Evolutionary conservation across 1,140 invertebrate genomes (phyloP), one percentile per base, ranked within the genome.

Genomic region (Oryzaephilus surinamensis): DNA sequence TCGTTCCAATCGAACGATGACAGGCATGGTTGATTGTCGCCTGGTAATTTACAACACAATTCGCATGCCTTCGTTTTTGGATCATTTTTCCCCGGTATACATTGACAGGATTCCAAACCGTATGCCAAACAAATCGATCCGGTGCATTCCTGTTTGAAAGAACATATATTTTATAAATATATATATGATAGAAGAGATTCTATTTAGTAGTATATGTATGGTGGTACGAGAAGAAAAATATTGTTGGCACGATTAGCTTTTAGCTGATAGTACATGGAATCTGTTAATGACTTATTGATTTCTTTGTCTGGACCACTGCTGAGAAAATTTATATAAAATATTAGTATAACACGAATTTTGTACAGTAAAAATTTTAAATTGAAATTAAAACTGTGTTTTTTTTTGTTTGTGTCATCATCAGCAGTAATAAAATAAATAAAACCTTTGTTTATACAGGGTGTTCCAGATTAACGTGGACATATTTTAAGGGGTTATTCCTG

Each of bases 91-190:
- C 78, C 73, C 23, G 83, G 76, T 51, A 83, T 72, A 67, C 90
- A 91, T 63, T 97, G 95, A 58, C 95, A 99, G 8, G 93, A 96
- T 65, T 96, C 89, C 60, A 97, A 72, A 13, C 88, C 89, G 61
- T 96, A 96, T 4, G 82, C 82, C 39, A 90, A 66, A 62, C 92
- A 96, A 54, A 96, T 90, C 24, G 89, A 93, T 0, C 89, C 89
- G 0, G 86, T 89, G 54, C 91, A 96, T 63, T 92, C 84, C 81
- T 84, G n/a, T n/a, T n/a, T n/a, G n/a, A n/a, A 43, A 42, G 29
- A 33, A 18, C 21, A 30, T 36, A 36, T 20, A 26, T 11, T 36
- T 36, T 36, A 21, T 19, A 23, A 34, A 5, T 15, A 20, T 20
- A n/a, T 24, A n/a, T 2, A 58, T 60, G 51, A 51, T 31, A 19